A percentile compares a stretch with the other conserved stretches of the same genome.
These are phyloP conservation scores for Cryptosula pallasiana DNA, from an alignment of 2,888 invertebrate species.

Conservation along the genomic window DNA sequence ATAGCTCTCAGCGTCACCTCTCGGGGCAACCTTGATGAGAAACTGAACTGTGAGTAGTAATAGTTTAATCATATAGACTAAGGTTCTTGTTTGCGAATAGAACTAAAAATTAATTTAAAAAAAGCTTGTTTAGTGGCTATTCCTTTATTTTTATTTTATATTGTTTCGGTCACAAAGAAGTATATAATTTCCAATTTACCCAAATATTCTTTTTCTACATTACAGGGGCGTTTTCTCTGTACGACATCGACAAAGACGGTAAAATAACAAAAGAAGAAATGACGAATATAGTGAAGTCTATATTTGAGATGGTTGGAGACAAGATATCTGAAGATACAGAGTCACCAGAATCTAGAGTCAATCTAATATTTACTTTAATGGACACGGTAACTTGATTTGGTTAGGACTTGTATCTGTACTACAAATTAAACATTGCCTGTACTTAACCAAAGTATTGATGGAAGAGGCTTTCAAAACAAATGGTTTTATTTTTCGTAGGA, in stretches of 20 bases:
- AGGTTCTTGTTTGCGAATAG: background rate
- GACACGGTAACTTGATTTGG: slow-evolving; percentile 7
- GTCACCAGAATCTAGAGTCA: background rate
- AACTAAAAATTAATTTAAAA: no score
- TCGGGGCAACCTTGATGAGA: slow-evolving; percentile 94
- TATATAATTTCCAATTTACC: background rate
- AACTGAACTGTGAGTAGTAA: slow-evolving; percentile 76
- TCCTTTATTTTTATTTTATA: no score
- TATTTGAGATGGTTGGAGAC: slow-evolving; percentile 91
- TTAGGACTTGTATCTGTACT: background rate
- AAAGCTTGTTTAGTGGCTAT: no score
- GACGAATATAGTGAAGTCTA: slow-evolving; percentile 95
- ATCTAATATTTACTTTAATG: slow-evolving; percentile 9
- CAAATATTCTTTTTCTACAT: no score
- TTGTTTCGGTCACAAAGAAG: no score
- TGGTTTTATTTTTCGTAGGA: no score
- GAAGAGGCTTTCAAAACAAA: no score
- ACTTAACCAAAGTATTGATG: no score
- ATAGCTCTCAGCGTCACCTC: slow-evolving; percentile 96
- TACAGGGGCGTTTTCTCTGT: slow-evolving; percentile 89
- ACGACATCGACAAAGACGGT: slow-evolving; percentile 93
- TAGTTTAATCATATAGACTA: background rate
- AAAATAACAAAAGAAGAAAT: slow-evolving; percentile 92
- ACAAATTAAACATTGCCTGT: no score
- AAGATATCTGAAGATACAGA: background rate